phyloP scores from a whole-genome alignment of 1,140 invertebrate species.

The Drosophila cardini region DNA sequence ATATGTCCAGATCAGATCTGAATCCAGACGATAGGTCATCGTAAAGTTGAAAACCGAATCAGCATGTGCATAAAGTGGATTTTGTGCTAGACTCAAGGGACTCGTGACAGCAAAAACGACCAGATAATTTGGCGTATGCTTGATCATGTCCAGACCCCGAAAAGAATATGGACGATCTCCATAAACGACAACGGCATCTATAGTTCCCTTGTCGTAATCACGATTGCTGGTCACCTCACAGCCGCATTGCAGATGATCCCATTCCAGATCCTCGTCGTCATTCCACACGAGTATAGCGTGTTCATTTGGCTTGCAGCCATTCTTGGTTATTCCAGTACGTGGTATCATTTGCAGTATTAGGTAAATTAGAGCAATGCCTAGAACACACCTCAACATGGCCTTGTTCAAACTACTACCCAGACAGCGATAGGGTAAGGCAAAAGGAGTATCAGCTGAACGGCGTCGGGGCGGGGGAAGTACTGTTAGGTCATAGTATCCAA shows the following conservation, averaged over 20 bases:
- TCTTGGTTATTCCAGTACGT: background rate
- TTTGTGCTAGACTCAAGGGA: conserved; percentile 33
- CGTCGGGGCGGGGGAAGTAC: background rate
- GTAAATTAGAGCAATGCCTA: background rate
- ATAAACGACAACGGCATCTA: conserved; percentile 59
- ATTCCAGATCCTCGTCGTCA: background rate
- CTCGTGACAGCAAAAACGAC: conserved; percentile 40
- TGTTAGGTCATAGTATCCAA: background rate
- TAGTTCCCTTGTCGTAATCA: background rate
- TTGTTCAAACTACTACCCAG: background rate
- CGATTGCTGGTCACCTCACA: conserved; percentile 50
- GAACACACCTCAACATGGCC: background rate
- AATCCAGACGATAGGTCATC: conserved; percentile 65
- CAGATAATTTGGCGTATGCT: conserved; percentile 20
- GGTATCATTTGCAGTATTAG: background rate
- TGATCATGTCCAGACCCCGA: background rate
- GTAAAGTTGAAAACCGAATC: conserved; percentile 46
- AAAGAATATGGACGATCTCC: conserved; percentile 51
- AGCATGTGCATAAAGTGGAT: background rate
- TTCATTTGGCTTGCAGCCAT: background rate
- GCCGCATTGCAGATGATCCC: conserved; percentile 42
- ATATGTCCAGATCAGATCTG: conserved; percentile 54
- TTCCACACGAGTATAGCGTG: conserved; percentile 57
- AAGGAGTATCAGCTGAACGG: background rate
- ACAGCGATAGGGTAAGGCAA: background rate